Percentiles rank a stretch among this genome's conserved stretches.
Conservation (phyloP, 2,888 invertebrate species). For the Oscheius sp. region DNA sequence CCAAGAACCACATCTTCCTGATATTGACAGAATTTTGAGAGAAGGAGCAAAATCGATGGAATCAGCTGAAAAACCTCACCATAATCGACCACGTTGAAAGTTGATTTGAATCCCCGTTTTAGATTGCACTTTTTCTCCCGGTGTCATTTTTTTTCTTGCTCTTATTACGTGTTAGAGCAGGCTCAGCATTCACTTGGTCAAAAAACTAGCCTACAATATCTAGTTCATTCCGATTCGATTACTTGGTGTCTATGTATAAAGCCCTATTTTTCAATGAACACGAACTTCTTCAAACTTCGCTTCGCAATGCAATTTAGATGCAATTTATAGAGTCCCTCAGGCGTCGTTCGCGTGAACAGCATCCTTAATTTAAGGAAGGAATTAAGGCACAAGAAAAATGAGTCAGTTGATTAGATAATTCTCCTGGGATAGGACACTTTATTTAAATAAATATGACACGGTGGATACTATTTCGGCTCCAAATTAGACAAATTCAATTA, state of each 20-base stretch:
- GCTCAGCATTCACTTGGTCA: background rate
- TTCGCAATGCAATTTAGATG: background rate
- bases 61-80: slow-evolving; percentile 1
- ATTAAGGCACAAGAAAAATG: no score
- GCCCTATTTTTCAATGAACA: background rate
- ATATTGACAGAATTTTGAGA: slow-evolving; percentile 11
- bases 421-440: no score
- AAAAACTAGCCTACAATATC: background rate
- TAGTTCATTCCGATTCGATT: background rate
- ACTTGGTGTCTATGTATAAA: background rate
- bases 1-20: background rate
- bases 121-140: no score
- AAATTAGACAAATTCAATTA: slow-evolving; percentile 20
- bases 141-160: background rate
- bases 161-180: background rate
- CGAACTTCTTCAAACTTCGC: background rate
- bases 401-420: no score
- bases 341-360: no score
- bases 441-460: background rate
- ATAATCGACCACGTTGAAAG: background rate
- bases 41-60: slow-evolving; percentile 27
- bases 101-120: no score
- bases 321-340: no score
- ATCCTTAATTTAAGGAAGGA: no score
- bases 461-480: background rate